Conservation (phyloP, 1,140 invertebrate genomes). For the Chironomus tepperi region DNA sequence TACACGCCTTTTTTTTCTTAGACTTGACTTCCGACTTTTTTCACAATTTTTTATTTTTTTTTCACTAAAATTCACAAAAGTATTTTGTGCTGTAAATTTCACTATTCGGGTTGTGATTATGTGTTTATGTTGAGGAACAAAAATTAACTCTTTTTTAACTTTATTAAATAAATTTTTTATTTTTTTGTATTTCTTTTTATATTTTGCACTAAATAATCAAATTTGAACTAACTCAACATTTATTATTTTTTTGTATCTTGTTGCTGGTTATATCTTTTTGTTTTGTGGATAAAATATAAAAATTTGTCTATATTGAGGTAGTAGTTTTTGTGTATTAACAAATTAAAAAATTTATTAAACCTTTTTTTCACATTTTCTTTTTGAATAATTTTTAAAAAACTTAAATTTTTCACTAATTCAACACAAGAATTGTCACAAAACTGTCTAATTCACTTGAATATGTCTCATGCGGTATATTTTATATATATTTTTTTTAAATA, state of each 20-base stretch:
- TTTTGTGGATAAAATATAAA: background rate
- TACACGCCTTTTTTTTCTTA: background rate
- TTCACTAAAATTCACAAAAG: too few relatives aligned
- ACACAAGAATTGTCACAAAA: background rate
- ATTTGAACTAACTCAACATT: too few relatives aligned
- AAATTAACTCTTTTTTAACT: background rate
- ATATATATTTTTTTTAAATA: background rate
- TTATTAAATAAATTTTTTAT: background rate
- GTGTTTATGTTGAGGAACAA: background rate
- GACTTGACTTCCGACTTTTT: background rate
- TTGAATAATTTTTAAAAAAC: background rate
- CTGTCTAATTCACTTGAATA: background rate
- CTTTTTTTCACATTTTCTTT: constrained; percentile 4
- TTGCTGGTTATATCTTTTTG: too few relatives aligned
- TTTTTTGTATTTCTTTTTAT: too few relatives aligned
- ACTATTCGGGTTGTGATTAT: background rate
- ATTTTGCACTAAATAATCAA: too few relatives aligned
- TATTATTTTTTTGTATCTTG: too few relatives aligned
- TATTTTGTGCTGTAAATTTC: background rate
- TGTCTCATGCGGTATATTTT: background rate
- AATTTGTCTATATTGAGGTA: constrained; percentile 7
- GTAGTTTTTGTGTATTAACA: background rate
- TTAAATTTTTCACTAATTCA: background rate
- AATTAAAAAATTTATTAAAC: background rate
- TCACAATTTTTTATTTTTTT: background rate